Percentiles rank a stretch among this genome's conserved stretches.
Conservation (phyloP, 2,113 vertebrate genomes). For the Vidua chalybeata region DNA sequence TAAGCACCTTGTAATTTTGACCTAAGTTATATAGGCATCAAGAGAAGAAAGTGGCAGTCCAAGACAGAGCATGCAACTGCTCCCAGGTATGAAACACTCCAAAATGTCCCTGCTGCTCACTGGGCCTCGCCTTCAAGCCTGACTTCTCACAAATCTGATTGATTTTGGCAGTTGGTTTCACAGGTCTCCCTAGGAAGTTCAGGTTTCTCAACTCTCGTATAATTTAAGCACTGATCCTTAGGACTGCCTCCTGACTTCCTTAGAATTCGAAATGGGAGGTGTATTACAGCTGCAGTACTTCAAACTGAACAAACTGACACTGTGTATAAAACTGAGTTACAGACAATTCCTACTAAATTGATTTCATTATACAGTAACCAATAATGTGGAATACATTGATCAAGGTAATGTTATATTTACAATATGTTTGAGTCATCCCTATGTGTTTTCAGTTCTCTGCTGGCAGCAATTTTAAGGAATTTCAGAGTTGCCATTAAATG, state of each 20-base stretch:
- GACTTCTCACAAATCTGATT: background rate
- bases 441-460: background rate
- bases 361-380: background rate
- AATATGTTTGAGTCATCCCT: background rate
- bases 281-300: background rate
- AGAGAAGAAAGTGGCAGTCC: background rate
- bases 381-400: background rate
- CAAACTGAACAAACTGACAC: background rate
- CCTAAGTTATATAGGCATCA: background rate
- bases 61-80: background rate
- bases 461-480: background rate
- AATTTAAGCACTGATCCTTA: background rate
- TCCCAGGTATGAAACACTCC: background rate
- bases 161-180: background rate
- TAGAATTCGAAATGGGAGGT: background rate
- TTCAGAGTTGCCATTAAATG: background rate
- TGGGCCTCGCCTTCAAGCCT: background rate
- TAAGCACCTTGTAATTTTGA: background rate
- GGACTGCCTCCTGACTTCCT: background rate
- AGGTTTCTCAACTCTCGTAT: background rate
- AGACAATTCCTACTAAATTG: background rate
- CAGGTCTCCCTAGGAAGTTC: background rate
- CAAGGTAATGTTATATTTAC: background rate
- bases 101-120: background rate
- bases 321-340: background rate